These are phyloP conservation scores for Rhinolophus sinicus DNA, from an alignment of 2,113 vertebrate species.

Conservation along the genomic window DNA sequence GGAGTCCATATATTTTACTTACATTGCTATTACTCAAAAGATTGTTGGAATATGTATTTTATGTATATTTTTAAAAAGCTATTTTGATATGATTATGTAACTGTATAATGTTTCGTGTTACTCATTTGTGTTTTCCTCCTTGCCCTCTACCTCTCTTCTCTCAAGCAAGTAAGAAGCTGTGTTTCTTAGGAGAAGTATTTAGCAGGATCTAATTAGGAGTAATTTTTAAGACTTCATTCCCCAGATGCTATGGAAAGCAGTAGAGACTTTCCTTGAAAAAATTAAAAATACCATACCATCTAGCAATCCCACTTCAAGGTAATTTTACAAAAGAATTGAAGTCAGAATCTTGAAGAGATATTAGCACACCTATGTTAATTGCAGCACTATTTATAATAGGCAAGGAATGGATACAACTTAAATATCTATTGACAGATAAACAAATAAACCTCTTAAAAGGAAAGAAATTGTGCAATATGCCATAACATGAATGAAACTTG, in stretches of 20 bases:
- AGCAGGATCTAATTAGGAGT: not conserved
- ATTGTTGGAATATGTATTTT: not conserved
- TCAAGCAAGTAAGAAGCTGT: not conserved
- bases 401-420: not conserved
- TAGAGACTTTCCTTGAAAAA: not conserved
- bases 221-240: not conserved
- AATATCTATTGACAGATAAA: not conserved
- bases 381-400: not conserved
- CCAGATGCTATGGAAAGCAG: not conserved
- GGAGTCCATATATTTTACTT: not conserved
- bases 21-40: not conserved
- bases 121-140: not conserved
- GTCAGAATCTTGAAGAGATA: not conserved
- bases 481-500: not conserved
- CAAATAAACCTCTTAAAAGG: not conserved
- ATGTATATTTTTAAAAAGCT: not conserved
- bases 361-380: not conserved
- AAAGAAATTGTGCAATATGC: not conserved
- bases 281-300: not conserved
- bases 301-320: not conserved
- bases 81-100: not conserved
- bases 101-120: not conserved
- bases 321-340: not conserved
- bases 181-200: not conserved
- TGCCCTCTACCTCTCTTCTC: not conserved